Percentiles rank a stretch among this genome's conserved stretches.
Conservation (phyloP, 2,888 invertebrate species). For the Agapetus fuscipes region DNA sequence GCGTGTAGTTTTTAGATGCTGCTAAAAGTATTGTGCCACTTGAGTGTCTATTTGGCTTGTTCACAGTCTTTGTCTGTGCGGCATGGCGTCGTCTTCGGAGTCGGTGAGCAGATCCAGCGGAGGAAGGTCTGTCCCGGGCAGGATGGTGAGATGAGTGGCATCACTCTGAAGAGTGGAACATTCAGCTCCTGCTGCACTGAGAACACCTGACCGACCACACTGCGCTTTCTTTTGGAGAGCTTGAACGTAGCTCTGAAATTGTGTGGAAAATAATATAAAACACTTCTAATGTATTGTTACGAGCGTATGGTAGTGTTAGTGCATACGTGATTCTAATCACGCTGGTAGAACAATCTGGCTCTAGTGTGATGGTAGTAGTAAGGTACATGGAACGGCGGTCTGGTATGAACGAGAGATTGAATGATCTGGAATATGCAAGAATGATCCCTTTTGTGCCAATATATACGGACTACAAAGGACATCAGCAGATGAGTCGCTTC, state of each 20-base stretch:
- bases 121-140: slow-evolving; percentile 55
- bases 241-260: slow-evolving; percentile 65
- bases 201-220: slow-evolving; percentile 41
- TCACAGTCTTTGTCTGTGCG: slow-evolving; percentile 2
- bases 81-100: slow-evolving; percentile 55
- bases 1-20: too few species aligned
- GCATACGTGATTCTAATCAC: too few species aligned
- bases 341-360: too few species aligned
- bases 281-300: neutral
- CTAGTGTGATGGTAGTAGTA: too few species aligned
- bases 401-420: too few species aligned
- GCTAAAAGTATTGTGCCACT: too few species aligned
- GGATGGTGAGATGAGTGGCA: slow-evolving; percentile 65
- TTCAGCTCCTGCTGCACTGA: slow-evolving; percentile 52
- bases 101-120: slow-evolving; percentile 46
- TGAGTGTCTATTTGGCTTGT: neutral
- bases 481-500: too few species aligned
- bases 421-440: too few species aligned
- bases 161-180: slow-evolving; percentile 70
- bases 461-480: too few species aligned
- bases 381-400: too few species aligned
- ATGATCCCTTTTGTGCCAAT: too few species aligned
- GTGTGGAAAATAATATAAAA: slow-evolving; percentile 3
- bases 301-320: too few species aligned
- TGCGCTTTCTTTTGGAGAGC: slow-evolving; percentile 66